Percentiles rank a stretch among this genome's conserved stretches.
phyloP scores from a whole-genome alignment of 2,797 vertebrate genomes.

The Smutsia temminckii region DNA sequence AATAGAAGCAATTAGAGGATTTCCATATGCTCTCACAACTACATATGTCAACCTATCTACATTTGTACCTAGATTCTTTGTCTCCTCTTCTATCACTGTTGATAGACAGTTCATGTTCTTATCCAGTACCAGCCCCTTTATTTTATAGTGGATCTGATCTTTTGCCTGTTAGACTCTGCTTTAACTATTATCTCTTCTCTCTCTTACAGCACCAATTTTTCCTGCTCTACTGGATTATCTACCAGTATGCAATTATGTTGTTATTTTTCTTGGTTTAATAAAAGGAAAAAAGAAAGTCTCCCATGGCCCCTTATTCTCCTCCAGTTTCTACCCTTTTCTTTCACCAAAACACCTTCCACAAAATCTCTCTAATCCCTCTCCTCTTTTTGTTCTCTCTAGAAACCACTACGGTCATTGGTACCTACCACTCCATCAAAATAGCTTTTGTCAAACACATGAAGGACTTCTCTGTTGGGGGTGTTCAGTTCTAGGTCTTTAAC shows the following conservation, averaged over 20 bases:
- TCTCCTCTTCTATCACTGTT: neutral
- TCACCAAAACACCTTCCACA: neutral
- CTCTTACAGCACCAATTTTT: neutral
- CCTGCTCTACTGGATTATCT: neutral
- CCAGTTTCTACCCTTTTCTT: neutral
- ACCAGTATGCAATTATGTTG: neutral
- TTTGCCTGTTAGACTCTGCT: neutral
- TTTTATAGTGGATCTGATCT: neutral
- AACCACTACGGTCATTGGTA: neutral
- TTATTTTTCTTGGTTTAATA: constrained; percentile 8
- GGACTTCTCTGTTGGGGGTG: neutral
- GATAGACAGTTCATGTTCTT: neutral
- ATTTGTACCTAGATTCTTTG: neutral
- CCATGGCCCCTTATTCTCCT: neutral
- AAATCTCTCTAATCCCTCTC: neutral
- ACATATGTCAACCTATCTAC: neutral
- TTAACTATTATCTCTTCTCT: neutral
- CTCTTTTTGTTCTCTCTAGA: neutral
- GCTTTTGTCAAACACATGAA: neutral
- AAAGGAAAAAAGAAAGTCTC: neutral
- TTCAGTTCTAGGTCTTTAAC: neutral
- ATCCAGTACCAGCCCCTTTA: neutral
- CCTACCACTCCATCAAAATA: neutral
- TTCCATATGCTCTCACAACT: neutral
- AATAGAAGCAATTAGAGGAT: constrained; percentile 10